Evolutionary conservation across 2,797 vertebrate species (phyloP), one percentile per base, ranked within the genome.

Genomic region (Gobionotothen gibberifrons): DNA sequence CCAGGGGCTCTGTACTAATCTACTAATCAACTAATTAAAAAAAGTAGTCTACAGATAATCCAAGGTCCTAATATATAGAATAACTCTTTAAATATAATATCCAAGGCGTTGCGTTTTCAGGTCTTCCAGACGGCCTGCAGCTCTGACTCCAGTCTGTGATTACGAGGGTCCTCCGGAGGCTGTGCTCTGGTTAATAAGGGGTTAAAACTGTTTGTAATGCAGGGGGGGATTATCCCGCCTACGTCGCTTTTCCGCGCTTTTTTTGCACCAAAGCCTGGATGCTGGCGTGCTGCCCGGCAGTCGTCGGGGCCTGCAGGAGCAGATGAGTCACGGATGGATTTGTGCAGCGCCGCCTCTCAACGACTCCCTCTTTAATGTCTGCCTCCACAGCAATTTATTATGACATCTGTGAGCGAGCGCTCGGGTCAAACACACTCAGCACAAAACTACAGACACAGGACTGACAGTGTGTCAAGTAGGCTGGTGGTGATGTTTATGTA

Each of bases 291-390:
- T 53, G 83, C 87, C 87, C 76, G 8, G 77, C 70, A 10, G 58
- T 73, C 76, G 79, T 87, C 84, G 40, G 72, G 32, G 75, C 84
- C 83, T 77, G 55, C 51, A 69, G 86, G 61, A 86, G 78, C 65
- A 67, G 60, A 83, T 85, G 84, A 89, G 79, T 90, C 87, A 80
- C 62, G 19, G 78, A 84, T 86, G 59, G 84, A 85, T 90, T 75
- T 54, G 55, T 78, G 81, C 70, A 54, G 82, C 62, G 3, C 70
- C 56, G 69, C 81, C 80, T 87, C 69, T 79, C 64, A 57, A 17
- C 42, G 36, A 3, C 76, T 53, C 15, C 9, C 21, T 9, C 57
- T 65, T 48, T 32, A 22, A 58, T 4, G 63, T 72, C 57, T n/a
- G 47, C 58, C 57, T 59, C 72, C 19, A 0, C 53, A 2, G 57